Evolutionary conservation across 2,113 vertebrate species (phyloP).

Genomic region (Crotalus tigris): DNA sequence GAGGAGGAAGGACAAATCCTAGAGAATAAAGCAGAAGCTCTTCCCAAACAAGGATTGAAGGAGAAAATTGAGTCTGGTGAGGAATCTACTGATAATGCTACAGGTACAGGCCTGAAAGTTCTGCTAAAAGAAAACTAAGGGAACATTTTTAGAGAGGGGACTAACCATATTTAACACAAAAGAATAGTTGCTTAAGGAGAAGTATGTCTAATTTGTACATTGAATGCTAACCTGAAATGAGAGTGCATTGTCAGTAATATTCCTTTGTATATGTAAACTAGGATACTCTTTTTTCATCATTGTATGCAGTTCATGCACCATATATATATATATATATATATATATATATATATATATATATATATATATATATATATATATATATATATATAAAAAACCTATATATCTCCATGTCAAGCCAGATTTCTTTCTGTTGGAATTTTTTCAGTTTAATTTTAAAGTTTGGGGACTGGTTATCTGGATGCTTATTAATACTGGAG

Average conservation of each 20-base stretch:
- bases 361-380: too few species aligned
- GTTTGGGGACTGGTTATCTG: not conserved
- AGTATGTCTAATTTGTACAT: not conserved
- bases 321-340: not conserved
- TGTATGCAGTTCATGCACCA: not conserved
- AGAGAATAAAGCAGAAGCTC: slow-evolving; percentile 65
- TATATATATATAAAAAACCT: too few species aligned
- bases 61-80: slow-evolving; percentile 64
- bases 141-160: not conserved
- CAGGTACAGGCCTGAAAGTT: slow-evolving; percentile 54
- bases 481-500: not conserved
- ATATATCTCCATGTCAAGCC: not conserved
- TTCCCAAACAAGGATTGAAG: slow-evolving; percentile 68
- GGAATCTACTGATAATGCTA: slow-evolving; percentile 51
- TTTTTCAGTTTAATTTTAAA: not conserved
- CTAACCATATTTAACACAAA: not conserved
- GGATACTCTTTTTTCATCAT: not conserved
- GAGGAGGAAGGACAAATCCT: slow-evolving; percentile 69
- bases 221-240: not conserved
- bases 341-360: too few species aligned
- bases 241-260: not conserved
- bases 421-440: not conserved
- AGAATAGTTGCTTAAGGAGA: not conserved
- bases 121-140: not conserved
- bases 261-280: not conserved